Conservation (phyloP, 2,113 vertebrate species). For the Triplophysa siluroides region DNA sequence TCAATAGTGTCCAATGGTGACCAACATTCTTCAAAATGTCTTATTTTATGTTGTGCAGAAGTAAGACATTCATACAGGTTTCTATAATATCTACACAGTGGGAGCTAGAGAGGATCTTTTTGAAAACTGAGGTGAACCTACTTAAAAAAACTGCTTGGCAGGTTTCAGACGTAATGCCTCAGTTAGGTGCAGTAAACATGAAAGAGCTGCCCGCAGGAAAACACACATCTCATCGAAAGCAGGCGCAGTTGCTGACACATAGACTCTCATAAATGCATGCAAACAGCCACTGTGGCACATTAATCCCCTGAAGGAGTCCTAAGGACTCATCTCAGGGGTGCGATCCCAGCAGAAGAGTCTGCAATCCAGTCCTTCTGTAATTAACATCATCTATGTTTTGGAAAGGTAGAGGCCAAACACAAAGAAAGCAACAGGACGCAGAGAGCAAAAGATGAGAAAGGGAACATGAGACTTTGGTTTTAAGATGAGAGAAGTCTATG, state of each 20-base stretch:
- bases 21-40: no score
- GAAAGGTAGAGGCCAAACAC: slow-evolving; percentile 62
- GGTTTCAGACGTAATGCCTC: slow-evolving; percentile 22
- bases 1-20: no score
- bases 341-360: slow-evolving; percentile 55
- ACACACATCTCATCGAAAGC: slow-evolving; percentile 9
- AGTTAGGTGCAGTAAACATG: slow-evolving; percentile 31
- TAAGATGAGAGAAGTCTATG: slow-evolving; percentile 29
- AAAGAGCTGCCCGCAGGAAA: slow-evolving; percentile 7
- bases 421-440: slow-evolving; percentile 56
- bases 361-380: slow-evolving; percentile 65
- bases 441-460: not conserved
- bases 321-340: slow-evolving; percentile 65
- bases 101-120: not conserved
- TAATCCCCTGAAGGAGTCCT: slow-evolving; percentile 76
- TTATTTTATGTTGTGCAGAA: no score
- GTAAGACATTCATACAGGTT: no score
- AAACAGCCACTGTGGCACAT: slow-evolving; percentile 50
- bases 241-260: slow-evolving; percentile 10
- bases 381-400: slow-evolving; percentile 68
- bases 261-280: slow-evolving; percentile 40
- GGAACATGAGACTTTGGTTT: not conserved
- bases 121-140: not conserved
- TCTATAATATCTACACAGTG: no score
- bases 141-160: no score